Conservation (phyloP, 2,888 invertebrate genomes). For the Leptogaster cylindrica region DNA sequence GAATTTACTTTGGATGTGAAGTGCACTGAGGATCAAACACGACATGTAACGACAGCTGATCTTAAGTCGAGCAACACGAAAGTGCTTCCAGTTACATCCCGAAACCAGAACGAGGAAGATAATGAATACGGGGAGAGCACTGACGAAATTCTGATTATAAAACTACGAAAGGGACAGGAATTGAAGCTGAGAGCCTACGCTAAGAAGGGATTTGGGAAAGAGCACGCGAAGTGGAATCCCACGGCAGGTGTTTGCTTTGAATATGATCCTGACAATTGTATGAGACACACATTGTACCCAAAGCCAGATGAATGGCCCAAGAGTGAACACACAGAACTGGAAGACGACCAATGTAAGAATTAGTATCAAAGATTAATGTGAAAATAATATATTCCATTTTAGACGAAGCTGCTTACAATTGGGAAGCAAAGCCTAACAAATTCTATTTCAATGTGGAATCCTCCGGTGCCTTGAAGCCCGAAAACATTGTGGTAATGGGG, state of each 20-base stretch:
- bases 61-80: conserved; percentile 89
- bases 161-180: conserved; percentile 85
- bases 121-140: conserved; percentile 89
- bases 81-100: conserved; percentile 92
- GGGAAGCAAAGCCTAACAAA: conserved; percentile 95
- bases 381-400: conserved; percentile 47
- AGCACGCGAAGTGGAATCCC: conserved; percentile 99
- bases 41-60: conserved; percentile 96
- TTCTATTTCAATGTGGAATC: conserved; percentile 98
- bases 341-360: conserved; percentile 82
- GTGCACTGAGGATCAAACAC: conserved; percentile 91
- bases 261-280: conserved; percentile 98
- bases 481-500: conserved; percentile 96
- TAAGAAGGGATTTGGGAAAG: conserved; percentile 88
- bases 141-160: conserved; percentile 82
- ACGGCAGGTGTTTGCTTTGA: conserved; percentile 98
- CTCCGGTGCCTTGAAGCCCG: conserved; percentile 91
- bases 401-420: conserved; percentile 92
- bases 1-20: conserved; percentile 97
- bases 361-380: not conserved
- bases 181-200: conserved; percentile 94
- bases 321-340: conserved; percentile 93
- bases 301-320: conserved; percentile 99
- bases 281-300: conserved; percentile 93
- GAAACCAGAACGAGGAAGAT: conserved; percentile 89